Conservation (phyloP, 2,113 vertebrate species). For the Gymnogyps californianus region DNA sequence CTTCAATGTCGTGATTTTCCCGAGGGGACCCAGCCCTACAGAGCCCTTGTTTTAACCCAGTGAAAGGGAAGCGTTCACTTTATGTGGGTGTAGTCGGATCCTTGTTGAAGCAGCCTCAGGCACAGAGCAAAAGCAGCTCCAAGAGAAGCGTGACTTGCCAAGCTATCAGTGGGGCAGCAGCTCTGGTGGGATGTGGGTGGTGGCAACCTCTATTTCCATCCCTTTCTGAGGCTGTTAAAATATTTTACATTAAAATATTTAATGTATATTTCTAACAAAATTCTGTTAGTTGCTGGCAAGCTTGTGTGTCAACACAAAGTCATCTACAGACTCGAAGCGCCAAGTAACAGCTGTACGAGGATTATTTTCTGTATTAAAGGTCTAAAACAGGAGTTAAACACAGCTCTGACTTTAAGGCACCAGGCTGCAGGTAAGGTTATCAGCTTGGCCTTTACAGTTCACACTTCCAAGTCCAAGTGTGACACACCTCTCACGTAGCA, state of each 20-base stretch:
- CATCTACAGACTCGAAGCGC: not conserved
- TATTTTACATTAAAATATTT: not conserved
- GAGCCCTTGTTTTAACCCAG: not conserved
- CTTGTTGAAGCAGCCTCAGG: not conserved
- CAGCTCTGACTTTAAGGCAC: not conserved
- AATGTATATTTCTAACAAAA: not conserved
- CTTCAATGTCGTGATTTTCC: rapidly evolving
- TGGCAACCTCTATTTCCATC: not conserved
- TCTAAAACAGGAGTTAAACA: not conserved
- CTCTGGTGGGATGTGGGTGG: not conserved
- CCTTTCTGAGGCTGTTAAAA: not conserved
- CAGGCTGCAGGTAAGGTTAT: not conserved
- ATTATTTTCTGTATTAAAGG: not conserved
- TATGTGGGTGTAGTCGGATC: rapidly evolving
- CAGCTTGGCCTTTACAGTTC: not conserved
- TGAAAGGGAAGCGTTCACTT: rapidly evolving
- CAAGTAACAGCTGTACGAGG: not conserved
- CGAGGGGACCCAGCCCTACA: rapidly evolving
- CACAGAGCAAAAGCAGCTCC: not conserved
- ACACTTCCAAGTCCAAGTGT: not conserved
- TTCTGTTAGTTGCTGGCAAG: not conserved
- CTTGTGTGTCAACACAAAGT: not conserved
- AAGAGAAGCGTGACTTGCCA: not conserved
- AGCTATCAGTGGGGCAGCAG: not conserved
- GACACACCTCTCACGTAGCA: not conserved